Evolutionary conservation across 2,888 invertebrate species (phyloP), one percentile per base, ranked within the genome.

Genomic region (Ophioninae sp.): DNA sequence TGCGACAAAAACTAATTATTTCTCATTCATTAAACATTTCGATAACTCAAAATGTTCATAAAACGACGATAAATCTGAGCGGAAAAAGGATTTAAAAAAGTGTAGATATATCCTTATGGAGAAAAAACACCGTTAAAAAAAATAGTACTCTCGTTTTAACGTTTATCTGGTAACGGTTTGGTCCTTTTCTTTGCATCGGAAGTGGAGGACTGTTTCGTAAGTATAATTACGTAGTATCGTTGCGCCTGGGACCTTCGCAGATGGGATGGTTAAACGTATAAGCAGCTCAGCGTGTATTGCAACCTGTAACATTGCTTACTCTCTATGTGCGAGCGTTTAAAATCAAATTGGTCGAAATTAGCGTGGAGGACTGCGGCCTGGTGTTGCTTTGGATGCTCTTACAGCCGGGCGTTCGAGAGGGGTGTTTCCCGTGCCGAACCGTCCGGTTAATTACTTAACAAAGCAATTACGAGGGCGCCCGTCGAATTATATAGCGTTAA

Each of bases 371-470:
- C 81, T 83, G 37, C 23, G 73, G 74, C 72, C 76, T n/a, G 75
- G 74, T 79, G 79, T 79, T 75, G 79, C 69, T 75, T 58, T 22
- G 77, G 81, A 10, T 79, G 81, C 72, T 84, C 72, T 81, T 83
- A 83, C 13, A 72, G 39, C 76, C 65, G 69, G 59, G 51, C 72
- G 81, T 75, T 78, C 69, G 81, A 68, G 61, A 39, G 59, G 84
- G 74, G 82, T 79, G 84, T 79, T 77, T 79, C 83, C 82, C 85
- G 85, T 82, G 81, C 82, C 86, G 88, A 88, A 88, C 87, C 86
- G 87, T 88, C 87, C 87, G 86, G 87, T 88, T 89, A 89, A 89
- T 89, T 88, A 88, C 88, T 88, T 89, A 89, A 89, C 88, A 88
- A 89, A 84, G 88, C 88, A 89, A 89, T 89, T 89, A 88, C 86